These are phyloP conservation scores for Patella vulgata DNA, from an alignment of 1,140 invertebrate species.

Conservation along the genomic window DNA sequence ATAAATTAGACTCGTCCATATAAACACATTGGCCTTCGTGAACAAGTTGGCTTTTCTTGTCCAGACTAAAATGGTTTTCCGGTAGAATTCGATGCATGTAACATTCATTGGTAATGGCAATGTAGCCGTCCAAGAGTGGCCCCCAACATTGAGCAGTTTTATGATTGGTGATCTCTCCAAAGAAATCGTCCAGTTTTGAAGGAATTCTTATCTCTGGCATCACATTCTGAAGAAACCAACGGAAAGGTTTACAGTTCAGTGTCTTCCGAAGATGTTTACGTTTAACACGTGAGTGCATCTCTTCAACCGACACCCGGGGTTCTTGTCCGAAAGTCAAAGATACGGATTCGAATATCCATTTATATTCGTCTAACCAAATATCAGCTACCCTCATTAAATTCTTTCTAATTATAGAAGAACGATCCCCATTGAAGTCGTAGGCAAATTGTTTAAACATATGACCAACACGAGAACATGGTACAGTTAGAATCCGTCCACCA, in stretches of 20 bases:
- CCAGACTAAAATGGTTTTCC: constrained; percentile 31
- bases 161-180: constrained; percentile 31
- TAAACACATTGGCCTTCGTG: constrained; percentile 26
- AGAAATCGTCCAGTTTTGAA: constrained; percentile 18
- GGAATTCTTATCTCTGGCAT: constrained; percentile 35
- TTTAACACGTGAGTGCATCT: neutral
- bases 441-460: constrained; percentile 14
- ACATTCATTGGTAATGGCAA: constrained; percentile 29
- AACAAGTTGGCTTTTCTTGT: constrained; percentile 15
- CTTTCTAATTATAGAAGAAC: neutral
- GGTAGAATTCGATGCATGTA: constrained; percentile 26
- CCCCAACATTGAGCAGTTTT: constrained; percentile 21
- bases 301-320: neutral
- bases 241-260: constrained; percentile 30
- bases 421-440: neutral
- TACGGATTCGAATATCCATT: neutral
- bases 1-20: neutral
- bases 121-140: constrained; percentile 24
- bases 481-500: constrained; percentile 6
- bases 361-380: constrained; percentile 15
- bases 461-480: constrained; percentile 27
- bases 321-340: neutral
- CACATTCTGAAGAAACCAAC: constrained; percentile 35
- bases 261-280: constrained; percentile 3
- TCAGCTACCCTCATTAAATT: constrained; percentile 7